Percentiles rank a stretch among this genome's conserved stretches.
phyloP scores from a whole-genome alignment of 1,140 invertebrate genomes.

The Danaus melanippus region DNA sequence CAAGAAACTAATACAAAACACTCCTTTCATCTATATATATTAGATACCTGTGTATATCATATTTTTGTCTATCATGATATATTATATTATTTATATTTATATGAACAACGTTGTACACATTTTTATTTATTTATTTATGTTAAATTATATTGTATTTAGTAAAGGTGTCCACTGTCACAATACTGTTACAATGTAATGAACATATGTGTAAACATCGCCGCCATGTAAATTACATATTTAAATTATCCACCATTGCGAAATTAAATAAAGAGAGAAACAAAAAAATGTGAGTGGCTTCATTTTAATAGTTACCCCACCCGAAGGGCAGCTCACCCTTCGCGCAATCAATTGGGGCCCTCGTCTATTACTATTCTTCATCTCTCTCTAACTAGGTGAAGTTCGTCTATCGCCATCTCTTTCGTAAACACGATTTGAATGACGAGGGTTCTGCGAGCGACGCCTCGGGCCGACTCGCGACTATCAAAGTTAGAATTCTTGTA shows the following conservation, averaged over 20 bases:
- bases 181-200: not conserved
- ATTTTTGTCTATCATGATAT: no score
- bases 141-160: no score
- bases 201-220: conserved; percentile 34
- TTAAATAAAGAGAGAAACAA: conserved; percentile 68
- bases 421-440: conserved; percentile 35
- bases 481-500: conserved; percentile 50
- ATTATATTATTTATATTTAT: no score
- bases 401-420: conserved; percentile 28
- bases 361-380: conserved; percentile 36
- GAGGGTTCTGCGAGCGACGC: conserved; percentile 33
- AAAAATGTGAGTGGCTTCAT: conserved; percentile 48
- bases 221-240: conserved; percentile 61
- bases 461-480: conserved; percentile 38
- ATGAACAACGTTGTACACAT: no score
- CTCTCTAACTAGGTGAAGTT: conserved; percentile 21
- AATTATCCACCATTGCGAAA: conserved; percentile 63
- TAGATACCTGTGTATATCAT: no score
- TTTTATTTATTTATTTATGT: no score
- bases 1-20: no score
- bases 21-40: no score
- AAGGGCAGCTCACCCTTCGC: conserved; percentile 54
- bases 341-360: conserved; percentile 55
- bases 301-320: conserved; percentile 47
- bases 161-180: no score